Conservation (phyloP, 2,888 invertebrate genomes). For the Flexamia atlantica region DNA sequence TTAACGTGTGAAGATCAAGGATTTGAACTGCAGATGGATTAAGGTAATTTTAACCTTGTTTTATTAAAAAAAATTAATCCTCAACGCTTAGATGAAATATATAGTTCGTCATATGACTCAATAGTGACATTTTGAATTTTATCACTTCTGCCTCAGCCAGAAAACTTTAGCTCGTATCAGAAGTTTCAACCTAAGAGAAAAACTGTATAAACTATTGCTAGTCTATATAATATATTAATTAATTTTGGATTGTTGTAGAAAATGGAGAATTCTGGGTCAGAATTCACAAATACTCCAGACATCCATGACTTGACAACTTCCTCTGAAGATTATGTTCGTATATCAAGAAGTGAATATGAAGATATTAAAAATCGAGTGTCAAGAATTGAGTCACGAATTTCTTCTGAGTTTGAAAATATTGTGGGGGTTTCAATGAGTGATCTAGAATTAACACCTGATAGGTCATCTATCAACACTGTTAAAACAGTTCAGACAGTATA, state of each 20-base stretch:
- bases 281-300: slow-evolving; percentile 32
- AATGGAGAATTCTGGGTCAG: slow-evolving; percentile 51
- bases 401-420: slow-evolving; percentile 80
- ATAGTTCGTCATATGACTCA: no score
- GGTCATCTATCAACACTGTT: slow-evolving; percentile 27
- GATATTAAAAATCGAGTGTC: slow-evolving; percentile 87
- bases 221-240: no score
- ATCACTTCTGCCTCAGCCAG: no score
- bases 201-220: no score
- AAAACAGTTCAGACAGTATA: slow-evolving; percentile 82
- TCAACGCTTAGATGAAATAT: no score
- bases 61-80: no score
- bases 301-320: slow-evolving; percentile 33
- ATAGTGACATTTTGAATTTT: no score
- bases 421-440: slow-evolving; percentile 71
- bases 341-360: slow-evolving; percentile 87
- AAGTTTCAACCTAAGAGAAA: no score
- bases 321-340: slow-evolving; percentile 82
- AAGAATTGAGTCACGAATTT: slow-evolving; percentile 84
- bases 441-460: slow-evolving; percentile 69
- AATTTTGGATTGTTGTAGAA: slow-evolving; percentile 13
- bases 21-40: no score
- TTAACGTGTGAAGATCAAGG: no score
- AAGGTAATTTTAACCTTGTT: no score
- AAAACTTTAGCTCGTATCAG: no score